Percentiles rank a stretch among this genome's conserved stretches.
These are phyloP conservation scores for Halictus quadricinctus DNA, from an alignment of 2,888 invertebrate genomes.

Conservation along the genomic window DNA sequence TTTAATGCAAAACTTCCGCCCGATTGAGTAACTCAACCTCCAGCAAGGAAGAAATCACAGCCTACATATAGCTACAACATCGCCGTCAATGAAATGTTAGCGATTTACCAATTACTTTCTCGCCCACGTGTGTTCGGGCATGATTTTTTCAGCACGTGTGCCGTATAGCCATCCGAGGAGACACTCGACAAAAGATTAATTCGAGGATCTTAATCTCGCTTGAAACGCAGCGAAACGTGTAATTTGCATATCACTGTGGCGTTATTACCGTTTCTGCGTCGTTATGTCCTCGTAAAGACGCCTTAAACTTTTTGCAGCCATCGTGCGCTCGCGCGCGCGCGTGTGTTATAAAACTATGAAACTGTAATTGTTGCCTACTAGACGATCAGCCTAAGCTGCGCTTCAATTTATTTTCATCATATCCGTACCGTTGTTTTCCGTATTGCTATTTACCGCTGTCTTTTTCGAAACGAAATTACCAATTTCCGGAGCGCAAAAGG, in stretches of 20 bases:
- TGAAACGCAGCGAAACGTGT: background rate
- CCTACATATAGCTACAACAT: background rate
- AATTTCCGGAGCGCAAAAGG: background rate
- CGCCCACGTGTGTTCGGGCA: background rate
- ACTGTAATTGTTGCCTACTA: background rate
- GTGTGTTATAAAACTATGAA: background rate
- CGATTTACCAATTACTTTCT: background rate
- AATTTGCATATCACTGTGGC: constrained; percentile 2
- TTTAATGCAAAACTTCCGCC: background rate
- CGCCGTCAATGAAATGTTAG: background rate
- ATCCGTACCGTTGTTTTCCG: background rate
- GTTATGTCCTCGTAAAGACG: background rate
- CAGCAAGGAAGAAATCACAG: background rate
- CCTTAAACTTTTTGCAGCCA: background rate
- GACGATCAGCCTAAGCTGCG: background rate
- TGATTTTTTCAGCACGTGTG: background rate
- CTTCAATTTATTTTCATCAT: background rate
- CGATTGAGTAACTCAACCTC: background rate
- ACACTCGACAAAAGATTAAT: background rate
- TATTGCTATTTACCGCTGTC: too few species aligned
- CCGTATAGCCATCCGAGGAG: background rate
- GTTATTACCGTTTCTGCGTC: background rate
- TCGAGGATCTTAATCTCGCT: background rate
- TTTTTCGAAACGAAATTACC: background rate
- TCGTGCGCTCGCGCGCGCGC: background rate